These are phyloP conservation scores for Margaritifera margaritifera DNA, from an alignment of 2,888 invertebrate genomes.

Conservation along the genomic window DNA sequence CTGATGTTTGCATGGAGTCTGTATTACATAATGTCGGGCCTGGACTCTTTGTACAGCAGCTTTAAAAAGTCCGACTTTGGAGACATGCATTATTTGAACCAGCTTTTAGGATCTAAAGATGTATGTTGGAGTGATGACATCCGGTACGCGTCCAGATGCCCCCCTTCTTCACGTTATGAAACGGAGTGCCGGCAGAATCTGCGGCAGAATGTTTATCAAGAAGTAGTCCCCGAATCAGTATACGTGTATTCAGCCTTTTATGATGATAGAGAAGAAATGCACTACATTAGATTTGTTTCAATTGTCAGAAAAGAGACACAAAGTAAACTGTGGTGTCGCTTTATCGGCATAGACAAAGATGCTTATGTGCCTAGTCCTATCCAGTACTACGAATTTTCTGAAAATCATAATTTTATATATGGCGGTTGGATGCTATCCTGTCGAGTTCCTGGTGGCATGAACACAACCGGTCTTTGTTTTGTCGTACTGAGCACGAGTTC, in stretches of 20 bases:
- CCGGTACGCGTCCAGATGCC: too few relatives aligned
- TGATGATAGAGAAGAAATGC: constrained; percentile 43
- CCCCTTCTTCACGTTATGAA: too few relatives aligned
- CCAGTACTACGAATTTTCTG: constrained; percentile 48
- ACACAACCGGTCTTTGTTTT: neutral
- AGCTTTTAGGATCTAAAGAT: too few relatives aligned
- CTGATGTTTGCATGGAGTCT: too few relatives aligned
- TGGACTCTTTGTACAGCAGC: too few relatives aligned
- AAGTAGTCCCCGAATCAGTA: constrained; percentile 13
- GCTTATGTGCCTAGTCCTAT: constrained; percentile 2
- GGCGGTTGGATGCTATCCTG: constrained; percentile 63
- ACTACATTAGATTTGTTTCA: constrained; percentile 19
- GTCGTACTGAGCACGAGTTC: too few relatives aligned
- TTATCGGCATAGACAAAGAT: constrained; percentile 4
- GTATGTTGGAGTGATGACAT: too few relatives aligned
- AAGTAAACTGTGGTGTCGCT: constrained; percentile 29
- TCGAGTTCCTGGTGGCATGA: constrained; percentile 29
- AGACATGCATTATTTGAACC: too few relatives aligned
- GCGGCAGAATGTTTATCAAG: too few relatives aligned
- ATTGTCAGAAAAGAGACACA: constrained; percentile 1
- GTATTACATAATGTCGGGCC: too few relatives aligned
- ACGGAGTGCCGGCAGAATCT: too few relatives aligned
- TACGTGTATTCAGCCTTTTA: constrained; percentile 51
- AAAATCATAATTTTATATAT: constrained; percentile 54
- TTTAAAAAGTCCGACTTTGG: too few relatives aligned